phyloP scores from a whole-genome alignment of 2,797 vertebrate genomes.

The Pitangus sulphuratus region DNA sequence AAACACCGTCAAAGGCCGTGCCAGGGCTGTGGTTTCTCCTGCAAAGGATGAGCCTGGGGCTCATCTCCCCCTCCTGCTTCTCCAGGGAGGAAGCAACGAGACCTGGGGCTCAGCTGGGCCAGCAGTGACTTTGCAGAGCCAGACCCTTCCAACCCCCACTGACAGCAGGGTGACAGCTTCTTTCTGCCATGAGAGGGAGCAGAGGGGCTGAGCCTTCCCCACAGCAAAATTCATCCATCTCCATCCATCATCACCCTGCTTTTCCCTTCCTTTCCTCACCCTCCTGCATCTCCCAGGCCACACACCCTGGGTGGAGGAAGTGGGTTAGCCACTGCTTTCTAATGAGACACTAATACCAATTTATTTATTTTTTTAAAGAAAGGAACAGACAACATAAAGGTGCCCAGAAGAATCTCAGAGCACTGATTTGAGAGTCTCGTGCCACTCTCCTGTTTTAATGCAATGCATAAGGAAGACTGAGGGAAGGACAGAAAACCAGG shows the following conservation, averaged over 20 bases:
- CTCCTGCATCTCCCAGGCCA: neutral
- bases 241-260: fast-evolving
- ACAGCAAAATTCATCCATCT: too few species aligned
- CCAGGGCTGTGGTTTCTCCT: neutral
- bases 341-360: neutral
- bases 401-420: neutral
- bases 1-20: neutral
- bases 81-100: neutral
- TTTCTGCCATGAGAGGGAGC: too few species aligned
- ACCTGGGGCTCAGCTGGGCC: neutral
- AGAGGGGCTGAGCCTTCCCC: neutral
- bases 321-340: neutral
- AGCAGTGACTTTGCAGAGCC: too few species aligned
- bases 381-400: neutral
- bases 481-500: neutral
- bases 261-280: neutral
- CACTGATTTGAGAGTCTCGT: neutral
- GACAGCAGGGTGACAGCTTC: too few species aligned
- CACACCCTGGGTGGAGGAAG: neutral
- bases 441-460: neutral
- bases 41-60: fast-evolving
- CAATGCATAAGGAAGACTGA: neutral
- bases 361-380: neutral
- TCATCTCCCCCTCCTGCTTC: neutral
- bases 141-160: too few species aligned